A percentile compares a stretch with the other conserved stretches of the same genome.
Evolutionary conservation across 2,113 vertebrate genomes (phyloP).

Genomic region (Bos indicus): DNA sequence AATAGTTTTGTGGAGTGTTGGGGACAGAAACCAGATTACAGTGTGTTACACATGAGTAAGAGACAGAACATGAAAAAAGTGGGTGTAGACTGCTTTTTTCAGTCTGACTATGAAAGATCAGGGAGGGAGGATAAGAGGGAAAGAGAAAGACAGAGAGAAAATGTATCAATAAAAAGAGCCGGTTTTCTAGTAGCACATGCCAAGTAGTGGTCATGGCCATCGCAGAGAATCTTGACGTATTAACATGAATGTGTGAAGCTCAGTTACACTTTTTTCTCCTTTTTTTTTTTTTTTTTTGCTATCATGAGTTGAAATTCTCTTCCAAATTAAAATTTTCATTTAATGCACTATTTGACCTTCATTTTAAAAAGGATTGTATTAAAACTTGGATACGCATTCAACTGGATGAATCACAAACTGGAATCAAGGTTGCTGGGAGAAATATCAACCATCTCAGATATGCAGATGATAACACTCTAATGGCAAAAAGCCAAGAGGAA

Average conservation of each 20-base stretch:
- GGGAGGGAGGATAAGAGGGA: neutral
- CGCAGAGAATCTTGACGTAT: neutral
- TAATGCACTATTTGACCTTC: constrained; percentile 40
- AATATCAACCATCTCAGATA: neutral
- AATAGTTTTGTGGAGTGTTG: neutral
- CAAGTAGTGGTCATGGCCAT: neutral
- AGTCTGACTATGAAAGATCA: neutral
- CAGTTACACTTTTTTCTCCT: neutral
- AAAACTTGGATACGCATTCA: constrained; percentile 34
- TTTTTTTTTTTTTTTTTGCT: neutral
- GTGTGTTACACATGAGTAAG: neutral
- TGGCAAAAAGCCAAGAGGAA: neutral
- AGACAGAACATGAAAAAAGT: neutral
- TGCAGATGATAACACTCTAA: neutral
- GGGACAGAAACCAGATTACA: constrained; percentile 51
- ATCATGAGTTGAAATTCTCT: constrained; percentile 36
- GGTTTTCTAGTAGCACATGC: neutral
- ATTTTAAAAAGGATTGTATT: constrained; percentile 25
- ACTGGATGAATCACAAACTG: neutral
- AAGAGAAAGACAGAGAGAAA: neutral
- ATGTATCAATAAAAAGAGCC: neutral
- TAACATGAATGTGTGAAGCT: neutral
- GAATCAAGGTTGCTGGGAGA: neutral
- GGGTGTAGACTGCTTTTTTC: neutral
- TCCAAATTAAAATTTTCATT: constrained; percentile 54